Percentiles rank a stretch among this genome's conserved stretches.
These are phyloP conservation scores for Heloderma charlesbogerti DNA, from an alignment of 2,113 vertebrate genomes.

Conservation along the genomic window DNA sequence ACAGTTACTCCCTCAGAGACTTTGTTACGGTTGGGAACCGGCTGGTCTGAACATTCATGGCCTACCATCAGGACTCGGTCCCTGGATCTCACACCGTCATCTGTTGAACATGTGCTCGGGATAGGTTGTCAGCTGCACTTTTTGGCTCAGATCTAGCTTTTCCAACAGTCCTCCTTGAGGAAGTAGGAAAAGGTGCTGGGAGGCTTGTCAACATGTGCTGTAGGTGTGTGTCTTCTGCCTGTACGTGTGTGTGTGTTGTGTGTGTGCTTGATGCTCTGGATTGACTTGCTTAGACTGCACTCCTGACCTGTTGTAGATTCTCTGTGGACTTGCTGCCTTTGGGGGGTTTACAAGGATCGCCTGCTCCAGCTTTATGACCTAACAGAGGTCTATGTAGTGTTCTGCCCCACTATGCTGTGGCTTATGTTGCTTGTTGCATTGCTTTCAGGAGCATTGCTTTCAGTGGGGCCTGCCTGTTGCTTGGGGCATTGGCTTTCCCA, in stretches of 20 bases:
- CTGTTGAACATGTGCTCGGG: background rate
- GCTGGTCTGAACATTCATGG: background rate
- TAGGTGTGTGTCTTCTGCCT: background rate
- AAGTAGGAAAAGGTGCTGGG: too few species aligned
- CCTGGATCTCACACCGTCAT: background rate
- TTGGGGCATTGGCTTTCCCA: background rate
- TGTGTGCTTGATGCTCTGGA: background rate
- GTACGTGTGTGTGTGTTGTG: background rate
- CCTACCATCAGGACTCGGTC: background rate
- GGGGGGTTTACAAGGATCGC: background rate
- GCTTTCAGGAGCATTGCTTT: background rate
- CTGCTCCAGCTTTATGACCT: background rate
- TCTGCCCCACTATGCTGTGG: background rate
- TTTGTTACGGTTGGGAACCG: background rate
- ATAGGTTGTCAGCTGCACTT: background rate
- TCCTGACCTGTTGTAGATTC: background rate
- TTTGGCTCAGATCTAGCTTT: background rate
- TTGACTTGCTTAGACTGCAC: background rate
- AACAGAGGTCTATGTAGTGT: background rate
- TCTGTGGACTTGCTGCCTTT: background rate
- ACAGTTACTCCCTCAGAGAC: background rate
- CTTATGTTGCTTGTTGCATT: background rate
- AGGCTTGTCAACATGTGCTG: background rate
- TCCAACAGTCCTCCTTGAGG: background rate
- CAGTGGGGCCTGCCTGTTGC: background rate